Conservation (phyloP, 2,797 vertebrate genomes). For the Micropoecilia bifurca region DNA sequence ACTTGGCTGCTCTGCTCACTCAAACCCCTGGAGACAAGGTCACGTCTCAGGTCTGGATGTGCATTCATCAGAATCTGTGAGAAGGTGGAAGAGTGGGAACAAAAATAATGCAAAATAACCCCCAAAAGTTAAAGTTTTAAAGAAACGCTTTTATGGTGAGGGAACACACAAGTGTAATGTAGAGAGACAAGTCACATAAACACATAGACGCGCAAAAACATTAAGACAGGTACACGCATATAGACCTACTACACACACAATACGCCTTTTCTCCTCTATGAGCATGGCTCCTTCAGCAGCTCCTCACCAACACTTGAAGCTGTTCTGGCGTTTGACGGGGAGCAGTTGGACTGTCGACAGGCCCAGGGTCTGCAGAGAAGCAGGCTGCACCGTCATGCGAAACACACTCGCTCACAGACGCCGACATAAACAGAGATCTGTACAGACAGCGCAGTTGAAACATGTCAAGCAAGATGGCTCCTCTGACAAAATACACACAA, state of each 20-base stretch:
- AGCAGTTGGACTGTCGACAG: constrained; percentile 78
- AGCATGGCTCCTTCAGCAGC: constrained; percentile 61
- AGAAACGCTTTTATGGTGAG: constrained; percentile 47
- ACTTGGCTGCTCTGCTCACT: constrained; percentile 49
- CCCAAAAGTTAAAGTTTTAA: constrained; percentile 39
- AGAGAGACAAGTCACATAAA: constrained; percentile 43
- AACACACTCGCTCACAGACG: constrained; percentile 35
- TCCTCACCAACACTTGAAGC: constrained; percentile 74
- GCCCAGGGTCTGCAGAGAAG: constrained; percentile 63
- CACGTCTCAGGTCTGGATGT: constrained; percentile 42
- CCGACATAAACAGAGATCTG: constrained; percentile 56
- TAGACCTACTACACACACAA: constrained; percentile 32
- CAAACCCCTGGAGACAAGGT: constrained; percentile 39
- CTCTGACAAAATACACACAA: constrained; percentile 57
- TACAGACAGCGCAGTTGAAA: constrained; percentile 45
- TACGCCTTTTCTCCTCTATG: constrained; percentile 41
- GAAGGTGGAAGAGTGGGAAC: neutral
- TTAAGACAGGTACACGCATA: neutral
- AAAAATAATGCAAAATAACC: constrained; percentile 11
- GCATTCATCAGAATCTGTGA: constrained; percentile 36
- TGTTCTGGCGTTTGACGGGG: constrained; percentile 72
- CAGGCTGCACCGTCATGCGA: constrained; percentile 42
- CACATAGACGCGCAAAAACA: constrained; percentile 14
- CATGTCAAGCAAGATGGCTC: constrained; percentile 56
- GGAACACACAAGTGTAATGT: constrained; percentile 40